These are phyloP conservation scores for Drosophila yooni DNA, from an alignment of 2,888 invertebrate genomes.

Conservation along the genomic window DNA sequence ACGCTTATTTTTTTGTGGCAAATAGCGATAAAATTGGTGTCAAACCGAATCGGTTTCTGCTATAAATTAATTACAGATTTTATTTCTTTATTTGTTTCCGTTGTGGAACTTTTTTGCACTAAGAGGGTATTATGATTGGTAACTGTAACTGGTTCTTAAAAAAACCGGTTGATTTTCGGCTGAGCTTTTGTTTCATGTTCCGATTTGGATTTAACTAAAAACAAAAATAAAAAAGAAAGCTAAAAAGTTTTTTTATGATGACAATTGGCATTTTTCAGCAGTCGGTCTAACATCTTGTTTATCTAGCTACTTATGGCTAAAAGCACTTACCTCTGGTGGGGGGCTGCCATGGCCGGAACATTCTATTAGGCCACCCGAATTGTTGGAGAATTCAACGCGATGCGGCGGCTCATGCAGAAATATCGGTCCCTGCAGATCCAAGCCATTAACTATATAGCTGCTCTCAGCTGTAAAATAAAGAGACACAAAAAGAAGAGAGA, in stretches of 20 bases:
- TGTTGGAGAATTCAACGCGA: constrained; percentile 91
- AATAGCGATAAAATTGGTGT: neutral
- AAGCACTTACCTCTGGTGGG: constrained; percentile 87
- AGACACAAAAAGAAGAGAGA: constrained; percentile 2
- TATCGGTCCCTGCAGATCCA: constrained; percentile 89
- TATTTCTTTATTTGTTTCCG: neutral
- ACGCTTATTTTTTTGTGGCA: neutral
- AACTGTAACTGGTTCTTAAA: too few species aligned
- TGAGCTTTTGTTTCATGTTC: neutral
- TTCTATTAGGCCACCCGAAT: constrained; percentile 89
- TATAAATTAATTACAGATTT: neutral
- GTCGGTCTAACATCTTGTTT: neutral
- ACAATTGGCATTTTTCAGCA: neutral
- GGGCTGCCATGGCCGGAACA: constrained; percentile 90
- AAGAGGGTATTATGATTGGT: neutral
- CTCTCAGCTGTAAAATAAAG: constrained; percentile 60
- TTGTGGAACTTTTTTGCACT: neutral
- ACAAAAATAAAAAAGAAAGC: neutral
- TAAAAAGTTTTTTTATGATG: neutral
- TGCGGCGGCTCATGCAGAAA: constrained; percentile 90
- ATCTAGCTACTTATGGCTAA: neutral
- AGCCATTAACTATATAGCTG: constrained; percentile 80
- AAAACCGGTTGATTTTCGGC: too few species aligned
- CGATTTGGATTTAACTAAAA: neutral
- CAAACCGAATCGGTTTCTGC: neutral